Base-by-base conservation (phyloP, 2,113 vertebrate species). In the Aspidoscelis tigris region DNA sequence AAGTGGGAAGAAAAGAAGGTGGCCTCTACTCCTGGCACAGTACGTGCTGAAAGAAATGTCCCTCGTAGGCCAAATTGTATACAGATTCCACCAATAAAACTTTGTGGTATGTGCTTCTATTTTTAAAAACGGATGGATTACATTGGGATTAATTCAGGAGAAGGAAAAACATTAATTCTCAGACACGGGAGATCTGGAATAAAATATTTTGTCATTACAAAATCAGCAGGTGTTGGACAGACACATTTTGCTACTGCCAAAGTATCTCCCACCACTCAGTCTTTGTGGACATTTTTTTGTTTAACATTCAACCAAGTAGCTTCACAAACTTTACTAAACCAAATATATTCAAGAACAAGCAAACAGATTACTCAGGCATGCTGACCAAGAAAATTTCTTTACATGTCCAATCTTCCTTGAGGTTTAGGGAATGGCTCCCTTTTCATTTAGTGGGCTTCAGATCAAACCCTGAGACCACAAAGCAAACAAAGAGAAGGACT, bases 1-100 rank as follows among this genome's bases (percentile, higher is more conserved):
- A 95, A 95, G 2, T 90, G 71, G 0, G 93, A 94, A 93, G 92
- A 93, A 85, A 84, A 92, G 91, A 89, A 94, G 92, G 89, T 93
- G 44, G 20, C 92, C 92, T 89, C 84, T 81, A 83, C 89, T 89
- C 73, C 80, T 80, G 79, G 86, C 82, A 84, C 71, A 76, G 71
- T 69, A 68, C n/a, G 44, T 74, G 66, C 87, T 73, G 75, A 78
- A 86, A 88, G 80, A 92, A 92, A 89, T 0, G 68, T 5, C 72
- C 4, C 71, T 86, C 26, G 0, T 43, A 80, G 81, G 83, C 64
- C 75, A 86, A 88, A 1, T 44, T 16, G 14, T 24, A 82, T 72
- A 88, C 88, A 91, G 90, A 83, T 87, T 81, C 87, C 80, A 66
- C 73, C 80, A 79, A 92, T 92, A 77, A 69, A 4, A 3, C 81